These are phyloP conservation scores for Pemphigus obesinymphae DNA, from an alignment of 1,140 invertebrate species.

Conservation along the genomic window DNA sequence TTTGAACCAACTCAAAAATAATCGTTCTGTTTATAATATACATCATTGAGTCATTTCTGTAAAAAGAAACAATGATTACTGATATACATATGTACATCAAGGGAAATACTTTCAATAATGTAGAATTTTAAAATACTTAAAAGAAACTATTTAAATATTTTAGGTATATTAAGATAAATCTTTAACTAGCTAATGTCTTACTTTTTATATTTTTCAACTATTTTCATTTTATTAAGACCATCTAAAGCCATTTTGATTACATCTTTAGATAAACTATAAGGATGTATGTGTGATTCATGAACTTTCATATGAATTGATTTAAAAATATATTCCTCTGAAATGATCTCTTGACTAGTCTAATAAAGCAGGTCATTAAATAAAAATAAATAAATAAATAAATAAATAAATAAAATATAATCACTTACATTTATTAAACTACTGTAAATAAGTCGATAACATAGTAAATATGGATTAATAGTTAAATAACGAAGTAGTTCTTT, in stretches of 20 bases:
- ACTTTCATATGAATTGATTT: neutral
- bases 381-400: neutral
- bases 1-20: neutral
- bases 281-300: neutral
- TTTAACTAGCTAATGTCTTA: neutral
- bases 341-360: neutral
- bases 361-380: neutral
- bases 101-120: too few relatives aligned
- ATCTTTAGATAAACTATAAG: neutral
- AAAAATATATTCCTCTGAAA: neutral
- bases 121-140: neutral
- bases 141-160: neutral
- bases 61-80: neutral
- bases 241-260: constrained; percentile 13
- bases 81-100: too few relatives aligned
- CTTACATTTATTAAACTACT: neutral
- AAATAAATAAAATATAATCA: neutral
- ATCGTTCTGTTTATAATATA: neutral
- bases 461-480: neutral
- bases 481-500: constrained; percentile 17
- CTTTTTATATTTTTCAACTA: constrained; percentile 5
- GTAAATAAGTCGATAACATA: neutral
- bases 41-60: neutral
- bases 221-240: neutral
- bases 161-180: neutral